Percentiles rank a stretch among this genome's conserved stretches.
These are phyloP conservation scores for Pectinophora gossypiella DNA, from an alignment of 1,140 invertebrate genomes.

Conservation along the genomic window DNA sequence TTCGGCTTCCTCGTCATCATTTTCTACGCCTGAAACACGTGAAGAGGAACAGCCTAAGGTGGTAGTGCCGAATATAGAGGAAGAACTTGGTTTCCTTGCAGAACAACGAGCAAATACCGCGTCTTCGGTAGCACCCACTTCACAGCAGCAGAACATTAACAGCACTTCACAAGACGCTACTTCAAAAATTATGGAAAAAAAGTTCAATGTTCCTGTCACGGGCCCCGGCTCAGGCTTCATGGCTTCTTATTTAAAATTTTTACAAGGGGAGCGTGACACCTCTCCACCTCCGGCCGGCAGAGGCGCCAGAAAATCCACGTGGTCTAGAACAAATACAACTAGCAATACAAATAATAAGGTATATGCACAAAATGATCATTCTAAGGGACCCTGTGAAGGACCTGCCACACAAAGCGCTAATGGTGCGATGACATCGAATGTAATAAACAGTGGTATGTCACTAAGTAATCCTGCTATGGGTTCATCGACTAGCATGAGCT, in stretches of 20 bases:
- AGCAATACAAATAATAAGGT: constrained; percentile 58
- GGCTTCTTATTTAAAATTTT: constrained; percentile 89
- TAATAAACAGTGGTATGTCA: constrained; percentile 49
- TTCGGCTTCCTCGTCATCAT: constrained; percentile 73
- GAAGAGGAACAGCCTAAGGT: constrained; percentile 85
- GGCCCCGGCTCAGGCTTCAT: constrained; percentile 86
- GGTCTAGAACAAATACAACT: constrained; percentile 75
- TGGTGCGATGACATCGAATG: constrained; percentile 57
- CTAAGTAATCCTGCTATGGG: constrained; percentile 52
- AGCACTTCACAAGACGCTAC: constrained; percentile 66
- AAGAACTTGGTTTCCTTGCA: constrained; percentile 86
- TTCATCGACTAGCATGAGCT: constrained; percentile 46
- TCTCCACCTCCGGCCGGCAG: constrained; percentile 83
- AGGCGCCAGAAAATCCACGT: constrained; percentile 80
- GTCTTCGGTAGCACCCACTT: constrained; percentile 73
- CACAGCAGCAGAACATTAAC: constrained; percentile 71
- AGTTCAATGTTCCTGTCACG: constrained; percentile 75
- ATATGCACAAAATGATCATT: constrained; percentile 54
- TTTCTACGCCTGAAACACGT: constrained; percentile 74
- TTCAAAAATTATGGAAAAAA: constrained; percentile 74
- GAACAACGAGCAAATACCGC: constrained; percentile 77
- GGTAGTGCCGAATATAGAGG: constrained; percentile 89
- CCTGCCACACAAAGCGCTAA: constrained; percentile 56
- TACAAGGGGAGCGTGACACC: constrained; percentile 87
- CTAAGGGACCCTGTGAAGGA: constrained; percentile 48